Evolutionary conservation across 2,113 vertebrate species (phyloP).

Genomic region (Talpa occidentalis): DNA sequence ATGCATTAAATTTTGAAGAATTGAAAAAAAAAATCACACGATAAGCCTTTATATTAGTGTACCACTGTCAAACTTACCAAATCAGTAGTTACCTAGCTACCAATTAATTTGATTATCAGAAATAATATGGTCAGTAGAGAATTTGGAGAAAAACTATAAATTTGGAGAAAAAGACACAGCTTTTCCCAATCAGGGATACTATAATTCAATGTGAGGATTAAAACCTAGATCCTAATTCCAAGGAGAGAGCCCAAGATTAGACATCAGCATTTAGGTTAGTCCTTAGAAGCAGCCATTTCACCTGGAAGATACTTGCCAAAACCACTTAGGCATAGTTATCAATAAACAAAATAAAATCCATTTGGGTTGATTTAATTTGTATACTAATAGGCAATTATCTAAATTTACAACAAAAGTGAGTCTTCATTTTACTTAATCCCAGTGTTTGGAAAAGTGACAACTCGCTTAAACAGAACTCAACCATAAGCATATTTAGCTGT

Average conservation of each 20-base stretch:
- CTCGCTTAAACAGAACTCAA: conserved; percentile 31
- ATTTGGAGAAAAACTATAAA: neutral
- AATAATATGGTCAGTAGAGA: neutral
- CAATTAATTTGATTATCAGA: neutral
- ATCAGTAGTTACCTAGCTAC: neutral
- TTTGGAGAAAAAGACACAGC: neutral
- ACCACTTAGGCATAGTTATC: neutral
- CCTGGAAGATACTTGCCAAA: neutral
- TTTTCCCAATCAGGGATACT: neutral
- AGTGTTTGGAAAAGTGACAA: neutral
- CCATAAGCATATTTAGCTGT: neutral
- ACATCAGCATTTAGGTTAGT: neutral
- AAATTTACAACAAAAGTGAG: conserved; percentile 37
- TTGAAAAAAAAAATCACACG: neutral
- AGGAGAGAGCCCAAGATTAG: neutral
- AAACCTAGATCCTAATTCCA: neutral
- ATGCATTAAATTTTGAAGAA: neutral
- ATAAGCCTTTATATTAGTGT: neutral
- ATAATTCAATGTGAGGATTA: neutral
- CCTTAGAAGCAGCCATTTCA: neutral
- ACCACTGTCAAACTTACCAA: neutral
- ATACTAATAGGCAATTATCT: conserved; percentile 32
- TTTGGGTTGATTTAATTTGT: conserved; percentile 32
- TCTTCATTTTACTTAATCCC: conserved; percentile 4
- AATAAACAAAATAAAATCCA: conserved; percentile 53